phyloP scores from a whole-genome alignment of 2,113 vertebrate genomes.

The Illadopsis cleaveri region DNA sequence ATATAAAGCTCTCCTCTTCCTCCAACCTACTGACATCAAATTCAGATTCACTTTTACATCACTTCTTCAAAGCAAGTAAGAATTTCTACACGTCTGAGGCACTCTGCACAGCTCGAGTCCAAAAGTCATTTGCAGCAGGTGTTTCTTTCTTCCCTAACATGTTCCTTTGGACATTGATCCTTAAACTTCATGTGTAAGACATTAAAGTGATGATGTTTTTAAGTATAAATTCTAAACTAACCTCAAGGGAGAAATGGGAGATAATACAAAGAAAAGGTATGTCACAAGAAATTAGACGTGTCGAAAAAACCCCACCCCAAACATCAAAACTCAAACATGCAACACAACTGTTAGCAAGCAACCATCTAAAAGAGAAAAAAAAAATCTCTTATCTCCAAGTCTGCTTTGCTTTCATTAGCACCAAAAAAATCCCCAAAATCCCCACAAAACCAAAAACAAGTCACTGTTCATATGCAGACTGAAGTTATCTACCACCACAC shows the following conservation, averaged over 20 bases:
- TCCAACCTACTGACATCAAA: background rate
- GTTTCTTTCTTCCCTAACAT: background rate
- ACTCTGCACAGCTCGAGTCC: background rate
- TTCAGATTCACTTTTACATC: background rate
- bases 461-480: background rate
- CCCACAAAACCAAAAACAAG: background rate
- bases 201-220: background rate
- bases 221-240: background rate
- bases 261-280: background rate
- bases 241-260: background rate
- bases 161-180: accelerated
- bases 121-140: background rate
- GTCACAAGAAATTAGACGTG: background rate
- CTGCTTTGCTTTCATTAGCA: background rate
- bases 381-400: background rate
- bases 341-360: background rate
- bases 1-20: background rate
- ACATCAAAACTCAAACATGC: background rate
- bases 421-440: background rate
- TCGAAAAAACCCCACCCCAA: background rate
- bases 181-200: background rate
- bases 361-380: background rate
- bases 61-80: background rate
- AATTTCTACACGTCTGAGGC: background rate
- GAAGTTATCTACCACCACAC: background rate